Conservation (phyloP, 2,888 invertebrate species). For the Plebejus melissa region DNA sequence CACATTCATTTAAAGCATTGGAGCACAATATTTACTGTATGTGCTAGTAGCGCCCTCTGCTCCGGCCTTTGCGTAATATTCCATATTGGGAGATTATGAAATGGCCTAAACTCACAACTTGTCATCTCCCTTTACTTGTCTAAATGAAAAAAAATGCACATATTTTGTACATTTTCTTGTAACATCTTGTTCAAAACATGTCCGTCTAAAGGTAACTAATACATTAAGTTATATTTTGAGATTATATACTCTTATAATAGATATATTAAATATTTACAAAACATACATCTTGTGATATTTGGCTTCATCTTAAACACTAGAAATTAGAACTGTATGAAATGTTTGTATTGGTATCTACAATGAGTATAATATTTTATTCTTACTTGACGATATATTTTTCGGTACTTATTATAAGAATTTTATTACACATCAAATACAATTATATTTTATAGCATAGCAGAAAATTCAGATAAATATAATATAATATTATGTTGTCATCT, state of each 20-base stretch:
- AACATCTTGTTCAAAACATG: slow-evolving; percentile 41
- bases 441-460: neutral
- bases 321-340: slow-evolving; percentile 47
- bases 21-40: too few species aligned
- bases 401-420: neutral
- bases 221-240: slow-evolving; percentile 50
- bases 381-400: neutral
- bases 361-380: slow-evolving; percentile 2
- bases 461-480: neutral
- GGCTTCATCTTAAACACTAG: slow-evolving; percentile 54
- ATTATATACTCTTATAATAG: slow-evolving; percentile 50
- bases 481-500: neutral
- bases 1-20: too few species aligned
- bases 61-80: too few species aligned
- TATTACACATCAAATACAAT: neutral
- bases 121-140: neutral
- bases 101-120: neutral
- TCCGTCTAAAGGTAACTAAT: slow-evolving; percentile 68
- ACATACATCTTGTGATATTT: slow-evolving; percentile 66
- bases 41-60: too few species aligned
- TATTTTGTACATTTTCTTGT: neutral
- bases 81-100: too few species aligned
- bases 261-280: slow-evolving; percentile 47
- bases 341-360: slow-evolving; percentile 34
- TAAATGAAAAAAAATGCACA: neutral